Conservation (phyloP, 2,888 invertebrate genomes). For the Scaptomyza tumidula region DNA sequence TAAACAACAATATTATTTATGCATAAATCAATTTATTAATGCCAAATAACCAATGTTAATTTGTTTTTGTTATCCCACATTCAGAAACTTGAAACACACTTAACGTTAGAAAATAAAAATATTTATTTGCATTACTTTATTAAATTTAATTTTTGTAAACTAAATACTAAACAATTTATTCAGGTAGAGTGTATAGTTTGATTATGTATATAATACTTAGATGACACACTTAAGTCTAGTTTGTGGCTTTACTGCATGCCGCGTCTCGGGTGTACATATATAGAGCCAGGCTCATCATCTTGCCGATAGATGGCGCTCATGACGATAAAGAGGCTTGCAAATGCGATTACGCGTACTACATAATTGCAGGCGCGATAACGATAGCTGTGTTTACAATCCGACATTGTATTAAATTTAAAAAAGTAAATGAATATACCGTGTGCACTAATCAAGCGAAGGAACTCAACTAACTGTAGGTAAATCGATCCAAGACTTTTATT, state of each 20-base stretch:
- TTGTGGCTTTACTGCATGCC: conserved; percentile 42
- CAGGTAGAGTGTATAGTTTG: conserved; percentile 3
- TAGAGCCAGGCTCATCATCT: conserved; percentile 53
- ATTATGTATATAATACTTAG: conserved; percentile 6
- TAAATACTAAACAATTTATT: background rate
- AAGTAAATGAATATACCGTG: conserved; percentile 2
- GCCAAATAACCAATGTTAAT: background rate
- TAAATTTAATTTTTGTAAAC: conserved; percentile 1
- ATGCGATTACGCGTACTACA: conserved; percentile 30
- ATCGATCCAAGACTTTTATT: conserved; percentile 36
- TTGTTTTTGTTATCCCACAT: background rate
- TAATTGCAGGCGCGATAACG: conserved; percentile 18
- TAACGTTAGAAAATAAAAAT: background rate
- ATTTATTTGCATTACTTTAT: background rate
- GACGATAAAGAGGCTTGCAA: conserved; percentile 45
- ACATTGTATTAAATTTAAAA: conserved; percentile 27
- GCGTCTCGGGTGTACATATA: conserved; percentile 61
- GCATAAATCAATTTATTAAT: background rate
- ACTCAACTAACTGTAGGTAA: conserved; percentile 31
- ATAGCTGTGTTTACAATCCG: conserved; percentile 17
- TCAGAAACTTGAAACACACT: background rate
- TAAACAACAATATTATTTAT: background rate
- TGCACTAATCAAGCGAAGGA: conserved; percentile 25
- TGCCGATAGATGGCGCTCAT: conserved; percentile 59
- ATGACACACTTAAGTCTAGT: conserved; percentile 4